Conservation (phyloP, 2,113 vertebrate species). For the Pelecanus crispus region DNA sequence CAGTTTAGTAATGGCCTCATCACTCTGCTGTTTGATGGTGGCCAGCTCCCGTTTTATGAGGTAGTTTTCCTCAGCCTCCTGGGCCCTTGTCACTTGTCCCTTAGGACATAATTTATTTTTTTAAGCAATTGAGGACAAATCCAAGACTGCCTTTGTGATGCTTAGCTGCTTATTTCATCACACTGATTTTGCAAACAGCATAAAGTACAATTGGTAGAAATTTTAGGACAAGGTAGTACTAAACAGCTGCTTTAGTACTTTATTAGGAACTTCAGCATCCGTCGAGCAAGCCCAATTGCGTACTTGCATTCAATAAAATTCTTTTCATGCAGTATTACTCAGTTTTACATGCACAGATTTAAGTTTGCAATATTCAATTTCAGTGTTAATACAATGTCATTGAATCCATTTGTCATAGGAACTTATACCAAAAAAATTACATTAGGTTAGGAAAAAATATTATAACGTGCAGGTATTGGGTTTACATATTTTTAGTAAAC, state of each 20-base stretch:
- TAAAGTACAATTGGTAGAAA: constrained; percentile 44
- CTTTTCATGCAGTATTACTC: constrained; percentile 76
- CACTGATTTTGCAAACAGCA: constrained; percentile 58
- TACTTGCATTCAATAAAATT: constrained; percentile 55
- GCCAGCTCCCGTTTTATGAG: constrained; percentile 98
- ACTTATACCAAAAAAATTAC: constrained; percentile 47
- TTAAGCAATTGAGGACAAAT: constrained; percentile 73
- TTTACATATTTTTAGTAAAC: constrained; percentile 54
- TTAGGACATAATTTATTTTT: constrained; percentile 88
- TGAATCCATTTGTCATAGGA: constrained; percentile 26
- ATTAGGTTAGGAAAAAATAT: constrained; percentile 63
- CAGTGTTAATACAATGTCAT: constrained; percentile 57
- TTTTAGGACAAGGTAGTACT: constrained; percentile 60
- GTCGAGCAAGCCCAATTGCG: constrained; percentile 44
- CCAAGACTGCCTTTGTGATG: constrained; percentile 66
- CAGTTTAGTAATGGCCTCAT: constrained; percentile 92
- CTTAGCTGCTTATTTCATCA: constrained; percentile 62
- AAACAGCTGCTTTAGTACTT: constrained; percentile 52
- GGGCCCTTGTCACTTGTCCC: constrained; percentile 99
- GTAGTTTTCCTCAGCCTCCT: constrained; percentile 99
- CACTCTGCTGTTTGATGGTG: constrained; percentile 95
- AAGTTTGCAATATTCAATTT: constrained; percentile 2
- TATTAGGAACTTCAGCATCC: constrained; percentile 18
- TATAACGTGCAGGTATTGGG: constrained; percentile 59
- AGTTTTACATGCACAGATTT: constrained; percentile 70